phyloP scores from a whole-genome alignment of 2,888 invertebrate genomes.

The Cheilosia grossa region DNA sequence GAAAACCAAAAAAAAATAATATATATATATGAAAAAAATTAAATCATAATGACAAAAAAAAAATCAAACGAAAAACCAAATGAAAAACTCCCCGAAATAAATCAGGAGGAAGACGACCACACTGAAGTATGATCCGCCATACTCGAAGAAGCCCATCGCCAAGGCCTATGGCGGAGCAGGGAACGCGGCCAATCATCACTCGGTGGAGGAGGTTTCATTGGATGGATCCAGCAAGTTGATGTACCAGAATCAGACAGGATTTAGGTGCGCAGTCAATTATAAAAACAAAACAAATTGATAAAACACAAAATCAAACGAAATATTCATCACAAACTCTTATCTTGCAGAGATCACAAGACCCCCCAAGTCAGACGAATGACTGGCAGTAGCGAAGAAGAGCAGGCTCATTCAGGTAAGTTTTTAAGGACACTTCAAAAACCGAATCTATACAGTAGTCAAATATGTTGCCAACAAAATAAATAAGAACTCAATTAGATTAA shows the following conservation, averaged over 20 bases:
- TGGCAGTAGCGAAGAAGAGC: conserved; percentile 90
- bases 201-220: conserved; percentile 91
- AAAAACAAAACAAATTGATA: too few species aligned
- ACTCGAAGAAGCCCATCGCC: conserved; percentile 91
- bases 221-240: conserved; percentile 93
- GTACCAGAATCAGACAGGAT: conserved; percentile 87
- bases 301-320: too few species aligned
- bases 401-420: conserved; percentile 88
- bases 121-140: conserved; percentile 94
- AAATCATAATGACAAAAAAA: conserved; percentile 45
- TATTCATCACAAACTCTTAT: background rate
- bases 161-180: conserved; percentile 87
- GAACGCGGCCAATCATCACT: conserved; percentile 87
- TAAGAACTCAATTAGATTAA: conserved; percentile 1
- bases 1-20: conserved; percentile 36
- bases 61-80: conserved; percentile 76
- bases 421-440: background rate
- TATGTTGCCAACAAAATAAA: conserved; percentile 9
- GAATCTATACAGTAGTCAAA: conserved; percentile 4
- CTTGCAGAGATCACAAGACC: conserved; percentile 90
- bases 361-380: conserved; percentile 89
- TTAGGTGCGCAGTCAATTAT: conserved; percentile 86
- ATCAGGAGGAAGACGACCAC: conserved; percentile 94
- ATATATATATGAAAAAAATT: conserved; percentile 42
- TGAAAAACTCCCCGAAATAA: conserved; percentile 75